Evolutionary conservation across 2,113 vertebrate genomes (phyloP), one percentile per base, ranked within the genome.

Genomic region (Bufo gargarizans): DNA sequence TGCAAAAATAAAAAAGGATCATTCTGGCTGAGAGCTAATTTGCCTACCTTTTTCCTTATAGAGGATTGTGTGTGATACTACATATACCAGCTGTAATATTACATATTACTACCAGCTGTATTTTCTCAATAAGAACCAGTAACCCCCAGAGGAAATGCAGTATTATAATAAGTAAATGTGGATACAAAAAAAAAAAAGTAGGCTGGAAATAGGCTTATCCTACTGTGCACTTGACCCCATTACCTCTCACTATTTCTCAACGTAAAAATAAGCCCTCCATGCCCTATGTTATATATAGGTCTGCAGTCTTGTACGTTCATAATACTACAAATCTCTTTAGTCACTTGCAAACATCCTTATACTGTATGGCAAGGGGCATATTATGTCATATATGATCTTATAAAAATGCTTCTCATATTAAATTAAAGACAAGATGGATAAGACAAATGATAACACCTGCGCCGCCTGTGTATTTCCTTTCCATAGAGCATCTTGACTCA

Each of bases 261-360:
- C 7, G 71, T 74, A 74, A 6, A 47, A 74, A 74, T 45, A 45
- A 74, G 14, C 17, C 71, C 19, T 74, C 43, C 71, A 47, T 59
- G 77, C 20, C 50, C 53, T 79, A n/a, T 77, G 5, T 80, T 45
- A 43, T 59, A 61, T 16, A 61, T 45, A 45, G 12, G 6, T 56
- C 16, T 45, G 56, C 45, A 33, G 49, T 65, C 49, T 69, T 84
- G 63, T 55, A 53, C 63, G 53, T 84, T 55, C 55, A 69, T 53
- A 83, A 67, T 47, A 61, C 33, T 14, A 69, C 58, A 83, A 22
- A 67, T 50, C 63, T 71, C 63, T 67, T 53, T 16, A 84, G 65
- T 71, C 63, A 55, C 82, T 84, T 71, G 82, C 33, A 84, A 71
- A 84, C 55, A 71, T 33, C 12, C n/a, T 33, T 71, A 71, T 84